Evolutionary conservation across 2,113 vertebrate genomes (phyloP).

Genomic region (Fukomys damarensis): DNA sequence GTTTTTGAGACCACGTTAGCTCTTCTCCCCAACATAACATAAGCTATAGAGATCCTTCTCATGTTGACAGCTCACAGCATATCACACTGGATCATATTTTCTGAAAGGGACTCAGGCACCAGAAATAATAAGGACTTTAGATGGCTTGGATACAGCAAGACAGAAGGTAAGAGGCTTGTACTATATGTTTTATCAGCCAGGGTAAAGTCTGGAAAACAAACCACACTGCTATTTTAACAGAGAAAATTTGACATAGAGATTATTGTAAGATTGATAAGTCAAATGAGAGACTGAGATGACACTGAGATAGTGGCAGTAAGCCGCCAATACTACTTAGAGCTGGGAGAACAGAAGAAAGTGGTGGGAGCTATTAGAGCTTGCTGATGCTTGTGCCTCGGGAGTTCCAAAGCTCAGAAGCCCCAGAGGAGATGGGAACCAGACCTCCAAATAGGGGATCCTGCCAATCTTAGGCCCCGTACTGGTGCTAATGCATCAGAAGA

Average conservation of each 20-base stretch:
- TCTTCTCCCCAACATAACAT: background rate
- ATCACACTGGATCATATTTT: background rate
- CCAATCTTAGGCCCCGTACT: background rate
- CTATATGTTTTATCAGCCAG: background rate
- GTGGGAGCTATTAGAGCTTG: background rate
- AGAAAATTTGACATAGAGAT: background rate
- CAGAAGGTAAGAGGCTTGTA: background rate
- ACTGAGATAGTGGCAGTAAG: background rate
- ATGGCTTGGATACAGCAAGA: background rate
- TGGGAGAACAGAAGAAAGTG: background rate
- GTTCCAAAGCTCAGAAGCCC: background rate
- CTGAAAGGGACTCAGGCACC: background rate
- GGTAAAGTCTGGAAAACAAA: conserved; percentile 14
- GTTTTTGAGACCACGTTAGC: conserved; percentile 17
- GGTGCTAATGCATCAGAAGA: background rate
- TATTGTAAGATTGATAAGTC: background rate
- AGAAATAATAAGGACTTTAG: background rate
- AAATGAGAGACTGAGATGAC: conserved; percentile 2
- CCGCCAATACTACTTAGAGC: background rate
- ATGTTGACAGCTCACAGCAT: background rate
- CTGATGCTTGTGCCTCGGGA: background rate
- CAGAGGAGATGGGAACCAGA: background rate
- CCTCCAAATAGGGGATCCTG: background rate
- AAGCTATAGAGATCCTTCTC: background rate
- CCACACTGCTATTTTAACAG: background rate